These are phyloP conservation scores for Brachirus orientalis DNA, from an alignment of 2,113 vertebrate genomes.

Conservation along the genomic window DNA sequence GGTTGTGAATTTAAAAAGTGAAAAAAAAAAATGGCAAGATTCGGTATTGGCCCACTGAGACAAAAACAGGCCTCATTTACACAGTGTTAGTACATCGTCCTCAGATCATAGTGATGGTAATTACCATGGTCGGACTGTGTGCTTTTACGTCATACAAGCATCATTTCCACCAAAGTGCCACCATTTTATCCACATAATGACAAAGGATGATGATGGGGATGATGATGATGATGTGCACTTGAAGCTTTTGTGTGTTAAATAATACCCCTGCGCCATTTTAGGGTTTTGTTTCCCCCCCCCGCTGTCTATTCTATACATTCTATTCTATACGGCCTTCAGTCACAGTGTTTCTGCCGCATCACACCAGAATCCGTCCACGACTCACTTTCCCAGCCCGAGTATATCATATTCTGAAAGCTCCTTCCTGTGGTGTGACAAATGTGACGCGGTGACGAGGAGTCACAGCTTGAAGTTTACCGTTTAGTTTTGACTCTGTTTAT, in stretches of 20 bases:
- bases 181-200: constrained; percentile 20
- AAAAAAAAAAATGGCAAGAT: too few relatives aligned
- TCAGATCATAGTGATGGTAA: constrained; percentile 18
- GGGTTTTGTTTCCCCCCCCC: too few relatives aligned
- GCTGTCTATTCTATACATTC: background rate
- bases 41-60: background rate
- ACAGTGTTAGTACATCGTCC: background rate
- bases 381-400: background rate
- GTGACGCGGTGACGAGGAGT: background rate
- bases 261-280: background rate
- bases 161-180: constrained; percentile 16
- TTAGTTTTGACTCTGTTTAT: background rate
- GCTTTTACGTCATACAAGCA: constrained; percentile 28
- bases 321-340: too few relatives aligned
- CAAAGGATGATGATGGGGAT: too few relatives aligned
- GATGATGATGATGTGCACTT: background rate
- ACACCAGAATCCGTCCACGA: background rate
- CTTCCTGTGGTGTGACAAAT: too few relatives aligned
- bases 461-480: background rate
- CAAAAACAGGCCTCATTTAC: background rate
- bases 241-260: constrained; percentile 18
- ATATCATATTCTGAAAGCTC: too few relatives aligned
- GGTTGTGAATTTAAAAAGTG: too few relatives aligned
- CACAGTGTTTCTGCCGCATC: background rate
- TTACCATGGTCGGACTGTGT: constrained; percentile 7